A percentile compares a stretch with the other conserved stretches of the same genome.
phyloP scores from a whole-genome alignment of 2,113 vertebrate genomes.

The Oxyruncus cristatus region DNA sequence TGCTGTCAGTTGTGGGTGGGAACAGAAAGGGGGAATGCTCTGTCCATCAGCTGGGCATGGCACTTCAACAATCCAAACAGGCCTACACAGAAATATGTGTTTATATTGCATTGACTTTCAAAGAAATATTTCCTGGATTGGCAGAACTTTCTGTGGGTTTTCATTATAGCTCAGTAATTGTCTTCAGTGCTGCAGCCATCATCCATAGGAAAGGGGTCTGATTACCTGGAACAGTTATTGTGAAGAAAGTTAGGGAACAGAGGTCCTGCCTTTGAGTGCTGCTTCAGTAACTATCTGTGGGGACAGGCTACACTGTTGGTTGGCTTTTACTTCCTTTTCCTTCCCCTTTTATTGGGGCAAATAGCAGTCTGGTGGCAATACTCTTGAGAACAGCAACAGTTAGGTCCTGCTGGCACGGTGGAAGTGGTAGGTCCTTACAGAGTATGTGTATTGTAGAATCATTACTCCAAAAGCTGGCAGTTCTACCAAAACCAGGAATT shows the following conservation, averaged over 20 bases:
- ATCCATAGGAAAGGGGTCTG: not conserved
- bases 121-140: not conserved
- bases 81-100: not conserved
- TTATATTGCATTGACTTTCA: not conserved
- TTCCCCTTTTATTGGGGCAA: not conserved
- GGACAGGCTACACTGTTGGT: not conserved
- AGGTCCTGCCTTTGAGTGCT: not conserved
- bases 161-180: rapidly evolving
- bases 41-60: not conserved
- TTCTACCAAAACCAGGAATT: not conserved
- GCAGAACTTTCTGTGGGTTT: not conserved
- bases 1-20: not conserved
- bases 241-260: not conserved
- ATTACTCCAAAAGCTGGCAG: not conserved
- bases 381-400: not conserved
- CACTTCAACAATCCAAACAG: not conserved
- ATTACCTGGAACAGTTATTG: not conserved
- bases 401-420: not conserved
- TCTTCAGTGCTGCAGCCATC: not conserved
- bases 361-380: not conserved
- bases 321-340: not conserved
- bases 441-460: not conserved
- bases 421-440: not conserved
- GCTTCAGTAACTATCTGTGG: not conserved
- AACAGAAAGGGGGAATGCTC: not conserved